Evolutionary conservation across 2,797 vertebrate genomes (phyloP).

Genomic region (Glossophaga mutica): DNA sequence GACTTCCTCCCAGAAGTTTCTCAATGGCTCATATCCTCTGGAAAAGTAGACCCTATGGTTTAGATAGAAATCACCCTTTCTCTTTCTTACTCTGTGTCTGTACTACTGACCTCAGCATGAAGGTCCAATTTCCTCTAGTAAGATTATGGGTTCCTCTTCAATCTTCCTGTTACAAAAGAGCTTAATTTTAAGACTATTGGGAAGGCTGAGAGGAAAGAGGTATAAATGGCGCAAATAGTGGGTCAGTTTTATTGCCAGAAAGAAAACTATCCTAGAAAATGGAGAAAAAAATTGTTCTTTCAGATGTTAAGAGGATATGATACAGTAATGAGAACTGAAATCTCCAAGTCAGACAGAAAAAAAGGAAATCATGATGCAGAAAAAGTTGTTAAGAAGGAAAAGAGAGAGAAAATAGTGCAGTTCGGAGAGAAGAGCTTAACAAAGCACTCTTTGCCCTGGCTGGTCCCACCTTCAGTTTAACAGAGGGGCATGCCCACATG

Average conservation of each 20-base stretch:
- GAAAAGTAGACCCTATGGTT: background rate
- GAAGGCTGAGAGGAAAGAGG: background rate
- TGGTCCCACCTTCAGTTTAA: background rate
- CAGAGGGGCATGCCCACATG: too few species aligned
- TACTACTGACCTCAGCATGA: background rate
- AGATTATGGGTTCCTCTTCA: background rate
- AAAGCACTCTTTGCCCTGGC: background rate
- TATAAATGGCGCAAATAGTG: background rate
- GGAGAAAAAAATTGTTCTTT: background rate
- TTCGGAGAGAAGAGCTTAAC: background rate
- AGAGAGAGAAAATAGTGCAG: background rate
- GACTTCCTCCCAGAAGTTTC: background rate
- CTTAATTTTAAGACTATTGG: background rate
- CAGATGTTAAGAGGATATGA: background rate
- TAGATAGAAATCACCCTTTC: background rate
- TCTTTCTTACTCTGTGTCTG: background rate
- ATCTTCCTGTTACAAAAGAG: background rate
- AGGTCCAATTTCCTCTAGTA: background rate
- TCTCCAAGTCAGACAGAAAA: background rate
- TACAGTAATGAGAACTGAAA: background rate
- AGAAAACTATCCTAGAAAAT: background rate
- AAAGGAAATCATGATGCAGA: background rate
- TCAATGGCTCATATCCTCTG: background rate
- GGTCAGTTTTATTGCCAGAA: background rate
- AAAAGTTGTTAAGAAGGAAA: background rate